Percentiles rank a stretch among this genome's conserved stretches.
Evolutionary conservation across 2,888 invertebrate genomes (phyloP).

Genomic region (Xanthia icteritia): DNA sequence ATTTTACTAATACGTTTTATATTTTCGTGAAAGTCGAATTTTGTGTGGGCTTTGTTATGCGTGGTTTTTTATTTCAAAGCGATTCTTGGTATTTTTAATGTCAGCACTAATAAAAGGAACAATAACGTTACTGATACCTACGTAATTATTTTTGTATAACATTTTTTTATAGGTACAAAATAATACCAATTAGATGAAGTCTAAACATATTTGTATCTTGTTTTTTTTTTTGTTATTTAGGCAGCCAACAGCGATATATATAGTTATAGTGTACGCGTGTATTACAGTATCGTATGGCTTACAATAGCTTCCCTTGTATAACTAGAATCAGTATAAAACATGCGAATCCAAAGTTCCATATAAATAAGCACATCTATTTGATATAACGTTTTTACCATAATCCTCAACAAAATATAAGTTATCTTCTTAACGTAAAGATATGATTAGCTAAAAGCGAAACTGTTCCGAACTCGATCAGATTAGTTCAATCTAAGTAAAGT

Average conservation of each 20-base stretch:
- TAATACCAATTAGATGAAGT: not conserved
- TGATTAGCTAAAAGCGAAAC: slow-evolving; percentile 43
- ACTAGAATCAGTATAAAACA: too few relatives aligned
- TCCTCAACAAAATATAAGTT: slow-evolving; percentile 10
- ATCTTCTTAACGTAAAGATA: not conserved
- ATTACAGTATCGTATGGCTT: too few relatives aligned
- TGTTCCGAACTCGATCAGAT: slow-evolving; percentile 23
- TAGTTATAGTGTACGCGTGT: too few relatives aligned
- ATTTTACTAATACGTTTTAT: slow-evolving; percentile 3
- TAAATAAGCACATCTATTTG: not conserved
- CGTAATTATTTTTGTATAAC: not conserved
- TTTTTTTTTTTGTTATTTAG: too few relatives aligned
- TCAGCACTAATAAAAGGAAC: not conserved
- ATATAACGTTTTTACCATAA: slow-evolving; percentile 12
- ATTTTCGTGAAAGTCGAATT: slow-evolving; percentile 1
- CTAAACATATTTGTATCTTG: not conserved
- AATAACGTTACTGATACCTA: not conserved
- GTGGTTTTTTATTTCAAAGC: slow-evolving; percentile 7
- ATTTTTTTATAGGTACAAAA: not conserved
- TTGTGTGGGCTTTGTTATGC: not conserved
- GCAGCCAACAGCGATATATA: too few relatives aligned
- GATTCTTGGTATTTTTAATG: slow-evolving; percentile 4
- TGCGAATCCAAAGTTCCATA: not conserved
- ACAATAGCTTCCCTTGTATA: too few relatives aligned
- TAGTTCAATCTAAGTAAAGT: slow-evolving; percentile 31